A percentile compares a stretch with the other conserved stretches of the same genome.
These are phyloP conservation scores for Eremobia ochroleuca DNA, from an alignment of 2,888 invertebrate species.

Conservation along the genomic window DNA sequence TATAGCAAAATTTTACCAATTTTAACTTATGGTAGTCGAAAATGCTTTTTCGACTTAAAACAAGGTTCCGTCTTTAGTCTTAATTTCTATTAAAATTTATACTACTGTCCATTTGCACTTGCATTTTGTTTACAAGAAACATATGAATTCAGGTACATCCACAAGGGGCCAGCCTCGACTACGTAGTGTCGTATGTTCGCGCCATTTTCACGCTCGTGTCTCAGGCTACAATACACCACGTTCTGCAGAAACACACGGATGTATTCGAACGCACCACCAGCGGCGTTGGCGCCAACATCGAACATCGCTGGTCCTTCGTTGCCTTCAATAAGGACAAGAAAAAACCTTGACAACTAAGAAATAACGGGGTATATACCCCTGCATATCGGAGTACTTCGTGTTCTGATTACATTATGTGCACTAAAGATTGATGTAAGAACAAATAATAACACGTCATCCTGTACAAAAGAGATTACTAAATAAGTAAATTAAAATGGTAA, in stretches of 20 bases:
- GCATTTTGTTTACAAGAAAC: constrained; percentile 3
- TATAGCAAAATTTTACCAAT: too few relatives aligned
- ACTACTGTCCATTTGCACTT: background rate
- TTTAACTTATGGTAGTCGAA: background rate
- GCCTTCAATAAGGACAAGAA: constrained; percentile 89
- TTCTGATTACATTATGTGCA: constrained; percentile 13
- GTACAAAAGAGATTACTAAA: constrained; percentile 32
- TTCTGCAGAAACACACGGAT: constrained; percentile 94
- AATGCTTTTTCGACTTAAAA: background rate
- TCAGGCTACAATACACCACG: constrained; percentile 94
- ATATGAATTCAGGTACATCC: constrained; percentile 94
- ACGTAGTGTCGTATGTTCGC: constrained; percentile 97
- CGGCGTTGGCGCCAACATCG: constrained; percentile 96
- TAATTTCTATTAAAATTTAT: background rate
- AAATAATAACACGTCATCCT: constrained; percentile 25
- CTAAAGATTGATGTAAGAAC: constrained; percentile 27
- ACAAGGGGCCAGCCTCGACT: constrained; percentile 97
- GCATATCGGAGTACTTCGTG: constrained; percentile 67
- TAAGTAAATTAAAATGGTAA: constrained; percentile 5
- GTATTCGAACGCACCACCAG: constrained; percentile 95
- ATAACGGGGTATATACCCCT: constrained; percentile 16
- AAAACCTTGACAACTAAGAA: constrained; percentile 7
- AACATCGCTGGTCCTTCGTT: constrained; percentile 96
- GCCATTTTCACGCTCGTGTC: constrained; percentile 94
- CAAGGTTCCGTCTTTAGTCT: background rate